Percentiles rank a stretch among this genome's conserved stretches.
Conservation (phyloP, 2,113 vertebrate genomes). For the Cochlearius cochlearius region DNA sequence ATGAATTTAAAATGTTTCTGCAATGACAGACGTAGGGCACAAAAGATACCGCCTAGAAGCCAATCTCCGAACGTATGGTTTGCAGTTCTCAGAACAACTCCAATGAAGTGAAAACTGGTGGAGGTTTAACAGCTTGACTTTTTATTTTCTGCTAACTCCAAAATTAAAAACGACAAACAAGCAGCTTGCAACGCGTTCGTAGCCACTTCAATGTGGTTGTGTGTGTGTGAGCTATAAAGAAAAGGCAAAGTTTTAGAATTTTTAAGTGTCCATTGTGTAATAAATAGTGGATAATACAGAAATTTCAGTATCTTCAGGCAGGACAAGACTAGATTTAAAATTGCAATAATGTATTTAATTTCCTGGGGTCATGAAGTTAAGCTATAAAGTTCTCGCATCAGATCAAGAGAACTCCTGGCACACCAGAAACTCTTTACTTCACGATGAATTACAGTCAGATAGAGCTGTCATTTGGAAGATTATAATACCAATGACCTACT, state of each 20-base stretch:
- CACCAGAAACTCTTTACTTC: background rate
- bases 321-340: background rate
- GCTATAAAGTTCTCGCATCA: background rate
- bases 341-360: background rate
- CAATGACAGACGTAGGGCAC: rapidly evolving
- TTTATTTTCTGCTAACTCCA: background rate
- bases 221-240: background rate
- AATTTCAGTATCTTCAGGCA: background rate
- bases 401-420: background rate
- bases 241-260: background rate
- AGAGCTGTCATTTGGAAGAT: constrained; percentile 1
- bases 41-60: background rate
- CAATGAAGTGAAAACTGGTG: background rate
- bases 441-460: background rate
- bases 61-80: background rate
- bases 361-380: background rate
- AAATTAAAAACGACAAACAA: background rate
- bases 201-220: rapidly evolving
- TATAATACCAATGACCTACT: background rate
- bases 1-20: background rate
- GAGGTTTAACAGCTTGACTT: background rate
- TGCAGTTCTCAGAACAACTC: background rate
- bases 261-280: background rate
- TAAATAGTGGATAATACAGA: background rate
- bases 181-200: background rate